A percentile compares a stretch with the other conserved stretches of the same genome.
phyloP scores from a whole-genome alignment of 2,888 invertebrate genomes.

The Torymus tubicola region DNA sequence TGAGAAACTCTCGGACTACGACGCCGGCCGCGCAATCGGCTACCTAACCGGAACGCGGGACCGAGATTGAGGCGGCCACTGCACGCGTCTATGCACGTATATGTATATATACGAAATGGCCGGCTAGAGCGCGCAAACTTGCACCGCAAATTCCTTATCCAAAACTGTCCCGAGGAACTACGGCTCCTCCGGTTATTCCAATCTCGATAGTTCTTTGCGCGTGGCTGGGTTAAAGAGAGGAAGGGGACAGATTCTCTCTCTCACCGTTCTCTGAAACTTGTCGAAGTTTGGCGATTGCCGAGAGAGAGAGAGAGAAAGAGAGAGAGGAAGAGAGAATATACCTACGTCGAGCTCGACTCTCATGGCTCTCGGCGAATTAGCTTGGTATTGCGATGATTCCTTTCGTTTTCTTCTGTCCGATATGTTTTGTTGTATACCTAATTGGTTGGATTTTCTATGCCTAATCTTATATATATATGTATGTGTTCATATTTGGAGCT shows the following conservation, averaged over 20 bases:
- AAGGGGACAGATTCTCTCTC: too few relatives aligned
- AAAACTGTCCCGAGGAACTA: slow-evolving; percentile 54
- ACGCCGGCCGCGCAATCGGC: not conserved
- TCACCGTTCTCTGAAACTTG: too few relatives aligned
- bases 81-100: not conserved
- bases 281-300: slow-evolving; percentile 38
- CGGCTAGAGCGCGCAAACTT: slow-evolving; percentile 62
- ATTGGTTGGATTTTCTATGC: too few relatives aligned
- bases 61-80: not conserved
- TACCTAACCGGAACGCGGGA: slow-evolving; percentile 7
- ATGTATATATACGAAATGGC: slow-evolving; percentile 52
- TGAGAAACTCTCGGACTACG: slow-evolving; percentile 62
- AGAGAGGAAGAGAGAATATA: too few relatives aligned
- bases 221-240: not conserved
- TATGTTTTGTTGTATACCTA: too few relatives aligned
- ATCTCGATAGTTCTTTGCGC: slow-evolving; percentile 12
- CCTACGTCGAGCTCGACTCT: too few relatives aligned
- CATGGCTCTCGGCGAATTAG: too few relatives aligned
- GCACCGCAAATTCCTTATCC: slow-evolving; percentile 70
- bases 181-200: slow-evolving; percentile 32
- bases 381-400: too few relatives aligned
- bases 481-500: too few relatives aligned
- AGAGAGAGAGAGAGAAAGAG: too few relatives aligned
- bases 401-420: too few relatives aligned
- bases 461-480: too few relatives aligned